phyloP scores from a whole-genome alignment of 2,113 vertebrate genomes.

The Prinia subflava region DNA sequence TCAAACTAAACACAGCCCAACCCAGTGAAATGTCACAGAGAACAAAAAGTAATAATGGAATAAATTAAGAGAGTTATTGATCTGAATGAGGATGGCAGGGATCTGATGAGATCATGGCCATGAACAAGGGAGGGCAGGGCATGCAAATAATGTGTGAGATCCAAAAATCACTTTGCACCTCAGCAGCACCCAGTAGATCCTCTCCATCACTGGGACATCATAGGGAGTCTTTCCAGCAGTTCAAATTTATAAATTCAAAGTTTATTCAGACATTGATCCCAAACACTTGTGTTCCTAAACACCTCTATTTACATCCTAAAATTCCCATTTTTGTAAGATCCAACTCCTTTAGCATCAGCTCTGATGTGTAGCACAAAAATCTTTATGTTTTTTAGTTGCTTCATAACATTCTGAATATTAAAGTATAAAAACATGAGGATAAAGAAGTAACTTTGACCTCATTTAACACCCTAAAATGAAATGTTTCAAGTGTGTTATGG shows the following conservation, averaged over 20 bases:
- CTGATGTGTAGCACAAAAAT: neutral
- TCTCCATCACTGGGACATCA: rapidly evolving
- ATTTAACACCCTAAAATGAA: neutral
- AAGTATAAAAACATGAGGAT: rapidly evolving
- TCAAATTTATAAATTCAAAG: neutral
- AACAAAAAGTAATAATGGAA: neutral
- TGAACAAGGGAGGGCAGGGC: neutral
- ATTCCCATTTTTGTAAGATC: neutral
- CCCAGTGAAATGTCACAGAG: neutral
- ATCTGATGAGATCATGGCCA: neutral
- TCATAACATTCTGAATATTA: neutral
- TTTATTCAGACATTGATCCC: neutral
- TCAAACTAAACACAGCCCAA: neutral
- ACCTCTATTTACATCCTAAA: neutral
- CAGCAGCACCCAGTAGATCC: neutral
- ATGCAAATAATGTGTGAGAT: rapidly evolving
- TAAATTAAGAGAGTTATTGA: neutral
- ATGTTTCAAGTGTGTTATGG: neutral
- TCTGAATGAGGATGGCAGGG: neutral
- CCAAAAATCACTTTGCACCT: neutral
- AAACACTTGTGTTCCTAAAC: neutral
- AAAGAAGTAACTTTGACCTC: neutral
- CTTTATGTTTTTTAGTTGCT: neutral
- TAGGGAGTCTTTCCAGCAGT: neutral
- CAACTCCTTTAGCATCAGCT: neutral